phyloP scores from a whole-genome alignment of 1,140 invertebrate genomes.

The Tenebrio molitor region DNA sequence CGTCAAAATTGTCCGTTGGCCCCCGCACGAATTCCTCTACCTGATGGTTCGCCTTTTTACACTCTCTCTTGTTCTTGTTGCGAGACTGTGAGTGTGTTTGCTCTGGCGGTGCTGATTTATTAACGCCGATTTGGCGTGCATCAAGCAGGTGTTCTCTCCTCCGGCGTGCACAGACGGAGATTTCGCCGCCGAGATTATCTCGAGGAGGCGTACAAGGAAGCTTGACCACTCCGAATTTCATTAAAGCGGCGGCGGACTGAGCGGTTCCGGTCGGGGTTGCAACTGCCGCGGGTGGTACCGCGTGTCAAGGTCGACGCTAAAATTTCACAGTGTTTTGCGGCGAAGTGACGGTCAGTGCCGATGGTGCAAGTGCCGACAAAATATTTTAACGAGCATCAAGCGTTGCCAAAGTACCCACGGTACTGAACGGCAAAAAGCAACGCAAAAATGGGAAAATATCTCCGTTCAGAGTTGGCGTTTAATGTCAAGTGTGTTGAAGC shows the following conservation, averaged over 20 bases:
- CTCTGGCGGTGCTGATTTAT: slow-evolving; percentile 36
- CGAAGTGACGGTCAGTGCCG: too few relatives aligned
- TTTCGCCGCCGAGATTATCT: slow-evolving; percentile 31
- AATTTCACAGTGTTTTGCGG: too few relatives aligned
- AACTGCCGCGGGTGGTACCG: too few relatives aligned
- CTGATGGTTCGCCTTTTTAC: slow-evolving; percentile 22
- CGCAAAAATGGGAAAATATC: too few relatives aligned
- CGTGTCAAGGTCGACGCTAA: too few relatives aligned
- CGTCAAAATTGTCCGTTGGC: slow-evolving; percentile 39
- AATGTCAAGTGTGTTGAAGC: too few relatives aligned
- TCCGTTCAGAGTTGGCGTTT: too few relatives aligned
- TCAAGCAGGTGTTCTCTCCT: slow-evolving; percentile 30
- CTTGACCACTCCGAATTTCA: slow-evolving; percentile 12
- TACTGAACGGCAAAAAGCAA: too few relatives aligned
- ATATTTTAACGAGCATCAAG: too few relatives aligned
- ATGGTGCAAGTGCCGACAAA: too few relatives aligned
- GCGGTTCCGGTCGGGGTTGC: background rate
- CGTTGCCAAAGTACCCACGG: too few relatives aligned
- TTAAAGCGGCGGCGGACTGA: background rate
- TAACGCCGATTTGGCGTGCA: slow-evolving; percentile 32
- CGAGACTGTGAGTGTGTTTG: slow-evolving; percentile 24
- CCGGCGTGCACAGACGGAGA: background rate
- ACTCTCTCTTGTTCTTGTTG: slow-evolving; percentile 29
- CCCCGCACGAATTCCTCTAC: slow-evolving; percentile 35
- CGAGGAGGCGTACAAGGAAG: slow-evolving; percentile 28